Percentiles rank a stretch among this genome's conserved stretches.
Conservation (phyloP, 1,140 invertebrate genomes). For the Penaeus vannamei region DNA sequence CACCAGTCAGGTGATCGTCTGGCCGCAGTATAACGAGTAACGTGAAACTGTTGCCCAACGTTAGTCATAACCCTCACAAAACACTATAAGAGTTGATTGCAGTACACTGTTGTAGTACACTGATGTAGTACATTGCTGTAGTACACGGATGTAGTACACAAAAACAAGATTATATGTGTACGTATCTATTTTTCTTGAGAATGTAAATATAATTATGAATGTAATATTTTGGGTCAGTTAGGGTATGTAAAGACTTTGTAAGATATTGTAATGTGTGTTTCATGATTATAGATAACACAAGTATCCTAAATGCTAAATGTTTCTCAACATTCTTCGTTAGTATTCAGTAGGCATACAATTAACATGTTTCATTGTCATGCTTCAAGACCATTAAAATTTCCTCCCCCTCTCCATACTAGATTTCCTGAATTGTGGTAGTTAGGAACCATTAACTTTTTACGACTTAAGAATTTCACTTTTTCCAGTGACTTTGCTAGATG, state of each 20-base stretch:
- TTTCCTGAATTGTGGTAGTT: conserved; percentile 62
- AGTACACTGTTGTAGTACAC: conserved; percentile 51
- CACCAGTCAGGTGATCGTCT: conserved; percentile 19
- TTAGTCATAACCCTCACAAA: conserved; percentile 56
- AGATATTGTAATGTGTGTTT: conserved; percentile 61
- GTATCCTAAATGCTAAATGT: conserved; percentile 60
- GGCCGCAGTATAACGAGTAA: conserved; percentile 49
- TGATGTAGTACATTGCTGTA: conserved; percentile 46
- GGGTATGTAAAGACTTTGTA: conserved; percentile 65
- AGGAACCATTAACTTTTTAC: conserved; percentile 58
- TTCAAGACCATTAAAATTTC: conserved; percentile 62
- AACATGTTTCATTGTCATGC: conserved; percentile 63
- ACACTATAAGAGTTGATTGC: conserved; percentile 60
- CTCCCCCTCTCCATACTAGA: conserved; percentile 56
- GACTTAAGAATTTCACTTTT: conserved; percentile 64
- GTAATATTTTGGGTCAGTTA: conserved; percentile 66
- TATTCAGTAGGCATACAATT: conserved; percentile 61
- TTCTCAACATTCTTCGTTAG: conserved; percentile 64
- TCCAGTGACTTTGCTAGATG: conserved; percentile 63
- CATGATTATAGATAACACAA: conserved; percentile 59
- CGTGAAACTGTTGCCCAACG: conserved; percentile 60
- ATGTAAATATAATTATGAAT: conserved; percentile 65
- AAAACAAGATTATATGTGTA: conserved; percentile 61
- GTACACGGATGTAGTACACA: conserved; percentile 49
- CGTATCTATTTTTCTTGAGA: conserved; percentile 66